Conservation (phyloP, 2,797 vertebrate species). For the Liasis olivaceus region DNA sequence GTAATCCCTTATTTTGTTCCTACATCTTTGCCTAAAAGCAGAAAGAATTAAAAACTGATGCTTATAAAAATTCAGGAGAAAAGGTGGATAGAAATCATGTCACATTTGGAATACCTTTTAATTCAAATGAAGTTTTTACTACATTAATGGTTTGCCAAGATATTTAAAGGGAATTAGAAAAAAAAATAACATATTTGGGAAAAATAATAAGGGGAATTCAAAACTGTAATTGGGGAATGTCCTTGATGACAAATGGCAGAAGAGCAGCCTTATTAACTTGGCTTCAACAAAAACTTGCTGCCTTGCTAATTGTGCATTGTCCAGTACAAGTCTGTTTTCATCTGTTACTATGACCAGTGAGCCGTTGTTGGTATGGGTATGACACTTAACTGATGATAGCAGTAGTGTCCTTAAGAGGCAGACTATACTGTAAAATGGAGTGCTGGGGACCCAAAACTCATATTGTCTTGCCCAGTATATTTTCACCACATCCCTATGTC, state of each 20-base stretch:
- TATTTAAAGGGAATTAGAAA: too few relatives aligned
- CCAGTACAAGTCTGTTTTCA: neutral
- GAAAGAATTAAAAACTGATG: neutral
- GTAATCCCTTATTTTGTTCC: neutral
- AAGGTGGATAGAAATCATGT: neutral
- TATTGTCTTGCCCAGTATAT: neutral
- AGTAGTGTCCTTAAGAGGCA: neutral
- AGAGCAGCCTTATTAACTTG: neutral
- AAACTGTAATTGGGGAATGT: neutral
- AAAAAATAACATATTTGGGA: neutral
- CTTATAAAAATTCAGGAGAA: neutral
- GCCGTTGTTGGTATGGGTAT: neutral
- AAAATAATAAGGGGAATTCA: neutral
- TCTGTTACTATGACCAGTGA: neutral
- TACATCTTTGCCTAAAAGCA: neutral
- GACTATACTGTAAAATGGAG: neutral
- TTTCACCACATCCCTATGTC: neutral
- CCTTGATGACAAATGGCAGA: neutral
- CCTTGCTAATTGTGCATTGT: neutral
- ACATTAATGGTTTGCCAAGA: neutral
- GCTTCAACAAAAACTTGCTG: neutral
- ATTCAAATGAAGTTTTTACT: neutral
- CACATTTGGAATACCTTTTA: neutral
- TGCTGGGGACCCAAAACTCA: neutral
- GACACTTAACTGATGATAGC: neutral